Percentiles rank a stretch among this genome's conserved stretches.
These are phyloP conservation scores for Oncorhynchus kisutch DNA, from an alignment of 2,113 vertebrate genomes.

Conservation along the genomic window DNA sequence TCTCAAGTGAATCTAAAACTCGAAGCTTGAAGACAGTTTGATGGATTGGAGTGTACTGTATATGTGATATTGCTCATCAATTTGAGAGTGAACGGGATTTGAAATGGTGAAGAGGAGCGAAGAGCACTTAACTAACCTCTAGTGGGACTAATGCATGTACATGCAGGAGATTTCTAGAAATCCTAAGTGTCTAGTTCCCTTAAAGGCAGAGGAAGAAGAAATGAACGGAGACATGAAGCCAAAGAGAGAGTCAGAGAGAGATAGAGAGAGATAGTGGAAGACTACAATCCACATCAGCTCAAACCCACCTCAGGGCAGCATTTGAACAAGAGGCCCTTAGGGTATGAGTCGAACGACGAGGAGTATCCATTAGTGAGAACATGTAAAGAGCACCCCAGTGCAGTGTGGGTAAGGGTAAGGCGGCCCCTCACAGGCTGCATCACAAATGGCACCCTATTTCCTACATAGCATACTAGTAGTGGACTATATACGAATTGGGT, in stretches of 20 bases:
- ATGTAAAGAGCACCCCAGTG: background rate
- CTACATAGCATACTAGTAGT: no score
- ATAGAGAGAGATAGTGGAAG: background rate
- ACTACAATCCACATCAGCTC: background rate
- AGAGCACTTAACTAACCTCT: no score
- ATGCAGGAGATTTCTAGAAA: background rate
- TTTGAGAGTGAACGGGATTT: no score
- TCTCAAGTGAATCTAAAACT: no score
- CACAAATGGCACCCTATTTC: no score
- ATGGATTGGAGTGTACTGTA: no score
- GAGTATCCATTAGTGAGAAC: conserved; percentile 1
- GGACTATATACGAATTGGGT: background rate
- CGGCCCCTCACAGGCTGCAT: no score
- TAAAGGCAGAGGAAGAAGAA: background rate
- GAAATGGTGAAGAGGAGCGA: no score
- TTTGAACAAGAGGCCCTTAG: background rate
- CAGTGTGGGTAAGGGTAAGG: background rate
- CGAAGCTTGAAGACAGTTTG: no score
- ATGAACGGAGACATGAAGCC: background rate
- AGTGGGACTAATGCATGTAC: background rate
- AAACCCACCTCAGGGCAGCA: background rate
- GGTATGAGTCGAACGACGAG: background rate
- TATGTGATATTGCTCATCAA: no score
- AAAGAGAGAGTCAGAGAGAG: background rate
- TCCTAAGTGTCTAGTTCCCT: background rate